These are phyloP conservation scores for Anoplius nigerrimus DNA, from an alignment of 2,888 invertebrate genomes.

Conservation along the genomic window DNA sequence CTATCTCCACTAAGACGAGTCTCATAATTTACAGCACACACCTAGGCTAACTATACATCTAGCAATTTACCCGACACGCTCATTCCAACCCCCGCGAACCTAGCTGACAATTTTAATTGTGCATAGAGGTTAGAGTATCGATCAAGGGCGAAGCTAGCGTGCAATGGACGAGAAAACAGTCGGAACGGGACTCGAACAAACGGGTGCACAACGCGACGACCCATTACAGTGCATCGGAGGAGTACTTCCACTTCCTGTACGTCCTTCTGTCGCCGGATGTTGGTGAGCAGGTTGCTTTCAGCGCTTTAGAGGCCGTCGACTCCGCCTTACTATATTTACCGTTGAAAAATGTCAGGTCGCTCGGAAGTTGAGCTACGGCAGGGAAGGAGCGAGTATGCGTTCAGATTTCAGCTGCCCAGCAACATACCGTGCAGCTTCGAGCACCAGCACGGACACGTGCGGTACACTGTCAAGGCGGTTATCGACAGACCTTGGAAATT, in stretches of 20 bases:
- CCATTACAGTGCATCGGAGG: neutral
- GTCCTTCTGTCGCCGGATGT: neutral
- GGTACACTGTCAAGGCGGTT: slow-evolving; percentile 85
- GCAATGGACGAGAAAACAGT: neutral
- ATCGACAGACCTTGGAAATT: slow-evolving; percentile 88
- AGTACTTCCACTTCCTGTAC: slow-evolving; percentile 7
- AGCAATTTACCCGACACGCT: too few relatives aligned
- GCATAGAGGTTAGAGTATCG: neutral
- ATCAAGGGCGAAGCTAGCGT: neutral
- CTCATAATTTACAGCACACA: too few relatives aligned
- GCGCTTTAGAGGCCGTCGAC: neutral
- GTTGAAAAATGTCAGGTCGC: neutral
- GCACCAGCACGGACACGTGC: slow-evolving; percentile 81
- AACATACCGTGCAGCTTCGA: slow-evolving; percentile 87
- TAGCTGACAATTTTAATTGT: neutral
- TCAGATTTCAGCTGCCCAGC: slow-evolving; percentile 83
- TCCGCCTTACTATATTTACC: neutral
- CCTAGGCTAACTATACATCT: too few relatives aligned
- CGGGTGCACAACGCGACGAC: neutral
- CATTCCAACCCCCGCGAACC: neutral
- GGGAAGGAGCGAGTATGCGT: slow-evolving; percentile 85
- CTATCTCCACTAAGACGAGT: too few relatives aligned
- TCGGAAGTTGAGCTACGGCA: slow-evolving; percentile 74
- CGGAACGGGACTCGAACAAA: neutral
- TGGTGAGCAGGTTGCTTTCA: neutral